Base-by-base conservation (phyloP, 2,888 invertebrate genomes). In the Volucella inanis region DNA sequence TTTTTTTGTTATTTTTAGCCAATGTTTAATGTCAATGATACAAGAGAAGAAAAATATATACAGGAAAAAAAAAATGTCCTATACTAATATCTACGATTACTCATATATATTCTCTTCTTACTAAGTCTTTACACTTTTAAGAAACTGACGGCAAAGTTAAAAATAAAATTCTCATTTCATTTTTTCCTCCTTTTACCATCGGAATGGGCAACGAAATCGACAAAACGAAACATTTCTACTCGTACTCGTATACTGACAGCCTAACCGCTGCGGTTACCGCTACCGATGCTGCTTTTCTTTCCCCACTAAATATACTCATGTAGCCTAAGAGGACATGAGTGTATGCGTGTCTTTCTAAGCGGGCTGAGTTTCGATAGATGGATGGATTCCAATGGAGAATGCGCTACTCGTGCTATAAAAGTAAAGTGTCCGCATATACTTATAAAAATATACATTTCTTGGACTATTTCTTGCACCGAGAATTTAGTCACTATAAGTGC, bases 91-190 rank as follows among this genome's bases (percentile, higher is more conserved):
- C 15, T 57, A 74, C 52, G 74, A 62, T 64, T 75, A 79, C 74
- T 84, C 74, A 75, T 83, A 31, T 67, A 75, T 83, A 31, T 67
- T 65, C 49, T 71, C 50, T 31, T 31, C 31, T 38, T 68, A 55
- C 59, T 70, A 62, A 68, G 49, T 78, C 55, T 71, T 84, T 59
- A 75, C 79, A 75, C 74, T 79, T 68, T 79, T 52, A 68, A 83
- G 47, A 82, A 83, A 87, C 87, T 88, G 88, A 90, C 89, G 89
- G 88, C 88, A 88, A 89, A 88, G 90, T 88, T 90, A 90, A 89
- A 90, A 90, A 90, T 90, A 90, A 90, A 90, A 88, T 89, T 88
- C 88, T 89, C 88, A 88, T 88, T 88, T 89, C 88, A 88, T 88
- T 88, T 88, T 88, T 77, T 74, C 39, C 68, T 83, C 31, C 31